Evolutionary conservation across 2,888 invertebrate species (phyloP).

Genomic region (Volucella inanis): DNA sequence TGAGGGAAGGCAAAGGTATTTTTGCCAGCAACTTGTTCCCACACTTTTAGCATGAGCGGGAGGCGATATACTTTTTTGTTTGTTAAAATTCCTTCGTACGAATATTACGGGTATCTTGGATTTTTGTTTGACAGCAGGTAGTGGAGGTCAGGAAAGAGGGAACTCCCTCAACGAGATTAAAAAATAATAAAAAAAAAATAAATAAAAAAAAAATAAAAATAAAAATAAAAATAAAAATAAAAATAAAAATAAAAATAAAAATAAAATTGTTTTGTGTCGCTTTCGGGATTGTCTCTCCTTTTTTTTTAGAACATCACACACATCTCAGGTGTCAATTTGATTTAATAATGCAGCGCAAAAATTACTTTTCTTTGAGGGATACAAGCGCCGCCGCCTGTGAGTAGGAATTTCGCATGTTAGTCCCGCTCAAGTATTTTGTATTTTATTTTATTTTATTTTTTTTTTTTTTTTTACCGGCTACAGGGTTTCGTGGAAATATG

Average conservation of each 20-base stretch:
- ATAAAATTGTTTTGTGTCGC: constrained; percentile 40
- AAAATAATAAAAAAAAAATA: constrained; percentile 13
- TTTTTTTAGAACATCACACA: constrained; percentile 72
- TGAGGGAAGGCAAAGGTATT: constrained; percentile 1
- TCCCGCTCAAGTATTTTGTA: constrained; percentile 4
- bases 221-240: constrained; percentile 17
- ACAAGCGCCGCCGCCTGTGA: constrained; percentile 54
- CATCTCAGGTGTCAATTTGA: constrained; percentile 76
- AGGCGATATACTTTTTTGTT: constrained; percentile 7
- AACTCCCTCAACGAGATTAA: constrained; percentile 10
- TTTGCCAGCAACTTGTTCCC: constrained; percentile 58
- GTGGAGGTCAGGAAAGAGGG: neutral
- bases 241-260: constrained; percentile 3
- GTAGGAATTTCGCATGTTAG: constrained; percentile 38
- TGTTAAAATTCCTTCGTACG: neutral
- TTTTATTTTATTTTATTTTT: constrained; percentile 2
- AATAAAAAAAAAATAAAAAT: neutral
- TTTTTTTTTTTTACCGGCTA: constrained; percentile 6
- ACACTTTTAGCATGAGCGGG: constrained; percentile 51
- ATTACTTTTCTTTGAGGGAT: constrained; percentile 22
- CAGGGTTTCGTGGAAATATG: constrained; percentile 59
- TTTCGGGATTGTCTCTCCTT: constrained; percentile 14
- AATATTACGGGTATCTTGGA: neutral
- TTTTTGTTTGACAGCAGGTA: neutral
- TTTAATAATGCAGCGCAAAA: constrained; percentile 70